Conservation (phyloP, 1,140 invertebrate genomes). For the Andricus grossulariae region DNA sequence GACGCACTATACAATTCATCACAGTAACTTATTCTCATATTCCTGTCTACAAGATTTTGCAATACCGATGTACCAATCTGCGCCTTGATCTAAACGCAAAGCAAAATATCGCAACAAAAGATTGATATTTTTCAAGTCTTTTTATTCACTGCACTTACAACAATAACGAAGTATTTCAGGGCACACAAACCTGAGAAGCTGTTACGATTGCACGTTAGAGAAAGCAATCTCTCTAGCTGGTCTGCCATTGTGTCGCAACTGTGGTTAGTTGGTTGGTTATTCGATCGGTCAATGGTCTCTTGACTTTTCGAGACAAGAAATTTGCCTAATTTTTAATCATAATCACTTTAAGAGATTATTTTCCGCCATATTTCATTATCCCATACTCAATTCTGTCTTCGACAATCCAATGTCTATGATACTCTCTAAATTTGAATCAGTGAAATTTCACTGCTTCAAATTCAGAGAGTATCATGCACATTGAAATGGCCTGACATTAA, state of each 20-base stretch:
- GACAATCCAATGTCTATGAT: background rate
- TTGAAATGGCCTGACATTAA: no score
- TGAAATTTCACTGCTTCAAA: no score
- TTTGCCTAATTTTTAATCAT: background rate
- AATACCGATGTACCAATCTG: no score
- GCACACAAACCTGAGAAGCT: conserved; percentile 26
- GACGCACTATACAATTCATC: no score
- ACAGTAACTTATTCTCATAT: no score
- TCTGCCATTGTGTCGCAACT: conserved; percentile 53
- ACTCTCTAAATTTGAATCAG: background rate
- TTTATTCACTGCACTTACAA: no score
- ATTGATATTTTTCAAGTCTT: no score
- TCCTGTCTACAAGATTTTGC: no score
- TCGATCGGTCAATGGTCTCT: conserved; percentile 47
- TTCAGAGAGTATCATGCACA: no score
- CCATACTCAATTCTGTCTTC: background rate
- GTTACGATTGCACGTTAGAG: conserved; percentile 46
- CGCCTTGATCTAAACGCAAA: no score
- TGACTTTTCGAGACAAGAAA: conserved; percentile 10
- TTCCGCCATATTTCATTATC: background rate
- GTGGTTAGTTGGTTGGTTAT: conserved; percentile 8
- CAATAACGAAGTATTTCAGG: background rate
- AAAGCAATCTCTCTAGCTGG: conserved; percentile 53
- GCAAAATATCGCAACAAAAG: no score
- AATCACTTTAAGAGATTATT: background rate